Conservation (phyloP, 1,140 invertebrate genomes). For the Druon quercuslanigerum region DNA sequence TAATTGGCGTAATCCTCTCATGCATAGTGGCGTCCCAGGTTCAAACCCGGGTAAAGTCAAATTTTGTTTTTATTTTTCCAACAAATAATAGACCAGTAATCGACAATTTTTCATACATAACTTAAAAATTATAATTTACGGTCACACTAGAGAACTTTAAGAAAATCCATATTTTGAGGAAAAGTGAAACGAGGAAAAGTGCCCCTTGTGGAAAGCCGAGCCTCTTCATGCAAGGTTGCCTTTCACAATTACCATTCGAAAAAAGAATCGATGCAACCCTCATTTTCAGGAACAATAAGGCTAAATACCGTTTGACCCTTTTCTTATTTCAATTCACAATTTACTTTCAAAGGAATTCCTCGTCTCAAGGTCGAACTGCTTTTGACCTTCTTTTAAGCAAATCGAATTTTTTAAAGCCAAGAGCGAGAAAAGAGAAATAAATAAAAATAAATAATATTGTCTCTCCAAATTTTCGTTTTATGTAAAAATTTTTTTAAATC, state of each 20-base stretch:
- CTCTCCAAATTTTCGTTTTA: too few relatives aligned
- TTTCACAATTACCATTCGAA: conserved; percentile 16
- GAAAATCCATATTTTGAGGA: conserved; percentile 42
- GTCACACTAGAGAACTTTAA: conserved; percentile 38
- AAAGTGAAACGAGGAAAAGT: conserved; percentile 42
- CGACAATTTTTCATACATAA: too few relatives aligned
- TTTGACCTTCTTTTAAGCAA: background rate
- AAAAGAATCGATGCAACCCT: background rate
- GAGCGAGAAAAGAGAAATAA: too few relatives aligned
- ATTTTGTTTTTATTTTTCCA: too few relatives aligned
- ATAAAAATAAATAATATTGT: too few relatives aligned
- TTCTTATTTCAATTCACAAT: background rate
- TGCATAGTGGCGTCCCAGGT: too few relatives aligned
- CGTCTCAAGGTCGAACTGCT: background rate
- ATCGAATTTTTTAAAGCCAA: background rate
- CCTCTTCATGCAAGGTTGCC: conserved; percentile 43
- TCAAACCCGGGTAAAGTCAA: too few relatives aligned
- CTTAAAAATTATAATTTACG: too few relatives aligned
- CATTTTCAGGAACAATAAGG: conserved; percentile 14
- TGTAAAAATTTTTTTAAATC: too few relatives aligned
- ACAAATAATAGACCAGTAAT: too few relatives aligned
- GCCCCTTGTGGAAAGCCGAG: conserved; percentile 41
- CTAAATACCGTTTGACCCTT: background rate
- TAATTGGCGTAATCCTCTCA: too few relatives aligned
- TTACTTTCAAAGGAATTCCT: background rate